phyloP scores from a whole-genome alignment of 1,140 invertebrate genomes.

The Babylonia areolata region DNA sequence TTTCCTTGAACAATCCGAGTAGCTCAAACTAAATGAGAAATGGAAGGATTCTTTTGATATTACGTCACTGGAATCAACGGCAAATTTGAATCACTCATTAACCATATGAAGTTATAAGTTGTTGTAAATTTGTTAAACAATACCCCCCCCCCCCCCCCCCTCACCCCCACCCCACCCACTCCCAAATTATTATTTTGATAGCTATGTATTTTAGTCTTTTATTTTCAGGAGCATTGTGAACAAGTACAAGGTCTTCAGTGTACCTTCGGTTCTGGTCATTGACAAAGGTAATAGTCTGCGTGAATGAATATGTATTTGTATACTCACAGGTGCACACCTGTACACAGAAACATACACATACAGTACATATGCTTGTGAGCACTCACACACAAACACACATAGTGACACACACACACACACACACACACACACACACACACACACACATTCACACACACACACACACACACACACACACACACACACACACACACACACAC shows the following conservation, averaged over 20 bases:
- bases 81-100: not conserved
- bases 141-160: too few relatives aligned
- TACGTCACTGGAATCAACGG: not conserved
- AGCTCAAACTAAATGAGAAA: too few relatives aligned
- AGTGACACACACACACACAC: not conserved
- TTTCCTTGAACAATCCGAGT: too few relatives aligned
- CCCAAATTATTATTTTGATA: not conserved
- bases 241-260: not conserved
- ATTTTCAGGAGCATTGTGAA: not conserved
- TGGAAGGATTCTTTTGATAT: too few relatives aligned
- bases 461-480: not conserved
- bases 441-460: not conserved
- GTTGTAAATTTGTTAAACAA: too few relatives aligned
- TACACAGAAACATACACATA: not conserved
- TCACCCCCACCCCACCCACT: too few relatives aligned
- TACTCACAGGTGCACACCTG: too few relatives aligned
- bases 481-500: not conserved
- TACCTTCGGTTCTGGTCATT: slow-evolving; percentile 6
- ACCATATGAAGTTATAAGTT: too few relatives aligned
- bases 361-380: not conserved
- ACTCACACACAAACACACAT: not conserved
- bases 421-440: not conserved
- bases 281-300: not conserved
- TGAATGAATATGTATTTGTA: not conserved
- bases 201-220: not conserved